Conservation (phyloP, 2,113 vertebrate species). For the Sebastes fasciatus region DNA sequence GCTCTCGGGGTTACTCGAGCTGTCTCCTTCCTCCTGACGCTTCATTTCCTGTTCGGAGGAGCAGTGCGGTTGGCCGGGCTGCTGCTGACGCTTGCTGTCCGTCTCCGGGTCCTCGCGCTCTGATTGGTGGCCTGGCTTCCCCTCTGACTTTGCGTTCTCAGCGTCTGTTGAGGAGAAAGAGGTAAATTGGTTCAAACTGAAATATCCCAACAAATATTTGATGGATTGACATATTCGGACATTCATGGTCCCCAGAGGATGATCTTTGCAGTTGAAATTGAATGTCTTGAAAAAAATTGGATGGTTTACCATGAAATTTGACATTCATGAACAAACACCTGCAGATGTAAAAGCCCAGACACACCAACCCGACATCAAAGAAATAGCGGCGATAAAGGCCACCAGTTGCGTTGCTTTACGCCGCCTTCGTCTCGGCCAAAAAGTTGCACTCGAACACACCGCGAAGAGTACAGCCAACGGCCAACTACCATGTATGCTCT, state of each 20-base stretch:
- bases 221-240: not conserved
- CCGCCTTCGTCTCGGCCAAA: no score
- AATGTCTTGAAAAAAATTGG: no score
- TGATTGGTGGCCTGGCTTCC: conserved; percentile 91
- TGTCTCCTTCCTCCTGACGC: conserved; percentile 93
- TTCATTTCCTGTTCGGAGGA: conserved; percentile 93
- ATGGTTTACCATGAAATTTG: no score
- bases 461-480: no score
- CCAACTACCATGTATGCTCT: no score
- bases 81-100: conserved; percentile 90
- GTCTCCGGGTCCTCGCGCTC: conserved; percentile 93
- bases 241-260: not conserved
- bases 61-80: conserved; percentile 74
- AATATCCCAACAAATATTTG: not conserved
- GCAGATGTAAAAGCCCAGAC: no score
- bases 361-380: no score
- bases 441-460: no score
- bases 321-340: no score
- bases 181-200: not conserved
- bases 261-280: no score
- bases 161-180: conserved; percentile 87
- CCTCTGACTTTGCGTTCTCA: conserved; percentile 94
- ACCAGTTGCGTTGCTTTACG: no score
- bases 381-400: no score
- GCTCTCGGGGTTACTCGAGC: conserved; percentile 96